Conservation (phyloP, 2,888 invertebrate species). For the Epinotia nisella region DNA sequence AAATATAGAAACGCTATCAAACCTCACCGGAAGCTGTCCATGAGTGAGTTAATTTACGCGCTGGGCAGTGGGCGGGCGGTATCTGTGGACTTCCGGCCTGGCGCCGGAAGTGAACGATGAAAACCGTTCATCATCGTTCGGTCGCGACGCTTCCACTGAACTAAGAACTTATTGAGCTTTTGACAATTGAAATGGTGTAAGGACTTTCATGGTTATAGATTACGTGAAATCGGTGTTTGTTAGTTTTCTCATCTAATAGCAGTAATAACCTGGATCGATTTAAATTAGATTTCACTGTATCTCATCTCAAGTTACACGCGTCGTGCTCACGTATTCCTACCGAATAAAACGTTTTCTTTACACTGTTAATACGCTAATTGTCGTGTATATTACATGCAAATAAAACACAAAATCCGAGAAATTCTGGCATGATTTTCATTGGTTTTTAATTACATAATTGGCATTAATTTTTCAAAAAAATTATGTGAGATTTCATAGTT, state of each 20-base stretch:
- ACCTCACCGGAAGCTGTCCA: conserved; percentile 39
- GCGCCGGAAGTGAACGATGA: conserved; percentile 68
- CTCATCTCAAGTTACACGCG: not conserved
- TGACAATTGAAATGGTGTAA: conserved; percentile 29
- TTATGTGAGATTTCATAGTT: too few species aligned
- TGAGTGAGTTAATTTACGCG: conserved; percentile 65
- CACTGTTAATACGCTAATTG: too few species aligned
- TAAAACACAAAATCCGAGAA: too few species aligned
- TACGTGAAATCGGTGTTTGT: not conserved
- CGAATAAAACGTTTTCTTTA: too few species aligned
- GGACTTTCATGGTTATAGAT: not conserved
- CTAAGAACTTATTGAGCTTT: conserved; percentile 43
- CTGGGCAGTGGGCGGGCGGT: conserved; percentile 69
- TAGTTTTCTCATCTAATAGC: not conserved
- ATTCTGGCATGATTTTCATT: too few species aligned
- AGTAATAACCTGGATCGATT: not conserved
- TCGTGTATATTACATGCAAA: too few species aligned
- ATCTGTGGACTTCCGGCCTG: conserved; percentile 72
- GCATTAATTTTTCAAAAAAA: too few species aligned
- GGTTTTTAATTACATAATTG: too few species aligned
- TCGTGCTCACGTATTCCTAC: not conserved
- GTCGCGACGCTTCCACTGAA: conserved; percentile 64
- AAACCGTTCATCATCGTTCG: conserved; percentile 77
- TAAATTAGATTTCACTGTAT: not conserved
- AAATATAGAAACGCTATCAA: conserved; percentile 40